Base-by-base conservation (phyloP, 1,140 invertebrate species). In the Drosophila pallidifrons region DNA sequence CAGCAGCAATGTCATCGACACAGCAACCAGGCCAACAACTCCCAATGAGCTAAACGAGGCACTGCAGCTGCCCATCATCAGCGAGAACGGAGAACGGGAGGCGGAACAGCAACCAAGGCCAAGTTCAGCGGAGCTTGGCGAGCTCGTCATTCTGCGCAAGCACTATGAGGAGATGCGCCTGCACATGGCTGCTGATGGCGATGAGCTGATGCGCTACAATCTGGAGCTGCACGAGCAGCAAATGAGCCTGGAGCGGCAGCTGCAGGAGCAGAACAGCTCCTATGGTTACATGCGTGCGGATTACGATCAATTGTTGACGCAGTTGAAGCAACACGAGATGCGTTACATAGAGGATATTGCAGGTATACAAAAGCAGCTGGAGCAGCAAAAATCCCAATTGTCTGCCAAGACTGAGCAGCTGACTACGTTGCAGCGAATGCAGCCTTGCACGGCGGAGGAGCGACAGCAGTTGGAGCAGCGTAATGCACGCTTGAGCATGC, bases 111-210 rank as follows among this genome's bases (percentile, higher is more conserved):
- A 35, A 35, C 8, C 43, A 8, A 70, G 51, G n/a, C 77, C 30
- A n/a, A 32, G 11, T 25, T 47, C 52, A 15, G 45, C 73, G 47
- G 47, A 75, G 16, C 52, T 80, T 8, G 51, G 63, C 1, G 86
- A 91, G 11, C 57, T 92, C 5, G 5, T 38, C 20, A 60, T 82
- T 1, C 78, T 91, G 2, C 76, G 90, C 1, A 74, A 86, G 38
- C 83, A 86, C 28, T 92, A 82, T 49, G 85, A 92, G 15, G 91
- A 92, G 28, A 60, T 92, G 5, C 75, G 85, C 7, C 13, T 73
- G 5, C 89, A 92, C 28, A 78, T 92, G 75, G 59, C 81, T 28
- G 77, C 81, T 6, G 85, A 78, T 66, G 86, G 78, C 10, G 70
- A 55, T 28, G 88, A 92, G 11, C 13, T 90, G n/a, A 43, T 51